Evolutionary conservation across 2,797 vertebrate species (phyloP).

Genomic region (Parambassis ranga): DNA sequence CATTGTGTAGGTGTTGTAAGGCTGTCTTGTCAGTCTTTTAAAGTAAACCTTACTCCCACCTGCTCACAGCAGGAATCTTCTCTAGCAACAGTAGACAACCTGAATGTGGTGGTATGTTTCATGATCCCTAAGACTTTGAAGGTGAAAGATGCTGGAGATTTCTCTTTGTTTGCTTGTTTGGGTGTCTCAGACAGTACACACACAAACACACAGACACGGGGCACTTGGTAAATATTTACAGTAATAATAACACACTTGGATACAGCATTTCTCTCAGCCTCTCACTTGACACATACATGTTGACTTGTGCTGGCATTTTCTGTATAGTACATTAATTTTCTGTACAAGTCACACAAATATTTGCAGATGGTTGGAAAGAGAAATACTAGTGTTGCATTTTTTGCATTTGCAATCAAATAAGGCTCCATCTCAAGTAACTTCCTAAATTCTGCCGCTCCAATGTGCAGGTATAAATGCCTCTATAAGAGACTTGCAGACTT

Average conservation of each 20-base stretch:
- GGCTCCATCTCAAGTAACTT: too few species aligned
- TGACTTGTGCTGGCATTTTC: neutral
- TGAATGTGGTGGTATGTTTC: conserved; percentile 42
- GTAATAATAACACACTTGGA: neutral
- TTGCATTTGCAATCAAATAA: too few species aligned
- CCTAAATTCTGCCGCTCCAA: too few species aligned
- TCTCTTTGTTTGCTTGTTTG: conserved; percentile 39
- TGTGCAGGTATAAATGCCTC: too few species aligned
- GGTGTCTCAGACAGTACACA: neutral
- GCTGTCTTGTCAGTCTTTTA: conserved; percentile 50
- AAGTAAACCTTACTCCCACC: conserved; percentile 46
- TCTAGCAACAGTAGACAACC: conserved; percentile 37
- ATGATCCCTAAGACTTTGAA: conserved; percentile 49
- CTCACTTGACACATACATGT: neutral
- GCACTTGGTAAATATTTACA: conserved; percentile 27
- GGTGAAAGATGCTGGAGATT: conserved; percentile 46
- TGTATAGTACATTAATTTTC: too few species aligned
- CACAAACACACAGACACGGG: neutral
- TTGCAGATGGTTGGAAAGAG: too few species aligned
- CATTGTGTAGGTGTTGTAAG: conserved; percentile 54
- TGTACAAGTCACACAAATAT: too few species aligned
- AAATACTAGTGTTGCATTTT: too few species aligned
- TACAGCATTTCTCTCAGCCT: too few species aligned
- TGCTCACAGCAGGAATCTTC: conserved; percentile 48
- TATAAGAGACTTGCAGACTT: too few species aligned